phyloP scores from a whole-genome alignment of 2,797 vertebrate species.

The Phylloscopus collybita region DNA sequence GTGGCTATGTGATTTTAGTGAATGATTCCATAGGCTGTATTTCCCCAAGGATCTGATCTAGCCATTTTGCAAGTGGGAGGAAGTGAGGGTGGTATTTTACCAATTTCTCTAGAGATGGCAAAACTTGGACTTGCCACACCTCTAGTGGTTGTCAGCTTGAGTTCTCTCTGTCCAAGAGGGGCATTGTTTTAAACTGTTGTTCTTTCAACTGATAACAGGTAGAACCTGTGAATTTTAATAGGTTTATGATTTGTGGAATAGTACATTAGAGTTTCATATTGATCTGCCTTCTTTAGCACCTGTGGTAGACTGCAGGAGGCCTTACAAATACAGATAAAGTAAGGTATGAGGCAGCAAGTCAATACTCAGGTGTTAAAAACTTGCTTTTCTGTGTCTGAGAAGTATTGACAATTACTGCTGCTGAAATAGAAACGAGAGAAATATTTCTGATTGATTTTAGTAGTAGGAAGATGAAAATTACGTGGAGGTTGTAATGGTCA shows the following conservation, averaged over 20 bases:
- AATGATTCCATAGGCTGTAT: background rate
- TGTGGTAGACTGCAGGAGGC: background rate
- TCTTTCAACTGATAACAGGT: background rate
- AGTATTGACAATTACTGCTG: background rate
- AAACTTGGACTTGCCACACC: background rate
- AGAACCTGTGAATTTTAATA: background rate
- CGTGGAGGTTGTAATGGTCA: background rate
- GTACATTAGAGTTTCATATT: background rate
- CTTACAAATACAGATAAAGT: background rate
- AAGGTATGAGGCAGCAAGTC: background rate
- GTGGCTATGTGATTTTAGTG: background rate
- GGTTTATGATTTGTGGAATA: background rate
- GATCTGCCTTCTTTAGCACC: background rate
- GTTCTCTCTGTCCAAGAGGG: background rate
- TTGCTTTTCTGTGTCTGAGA: background rate
- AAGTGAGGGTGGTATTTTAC: background rate
- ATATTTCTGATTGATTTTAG: background rate
- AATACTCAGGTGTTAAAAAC: background rate
- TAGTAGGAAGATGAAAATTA: background rate
- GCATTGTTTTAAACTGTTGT: background rate
- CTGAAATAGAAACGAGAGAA: background rate
- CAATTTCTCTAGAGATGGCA: background rate
- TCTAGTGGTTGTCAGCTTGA: background rate
- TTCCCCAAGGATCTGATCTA: background rate
- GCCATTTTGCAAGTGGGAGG: background rate